Conservation (phyloP, 30 jellyfish, hydroid and myxozoan species). For the Phacellophora camtschatica region DNA sequence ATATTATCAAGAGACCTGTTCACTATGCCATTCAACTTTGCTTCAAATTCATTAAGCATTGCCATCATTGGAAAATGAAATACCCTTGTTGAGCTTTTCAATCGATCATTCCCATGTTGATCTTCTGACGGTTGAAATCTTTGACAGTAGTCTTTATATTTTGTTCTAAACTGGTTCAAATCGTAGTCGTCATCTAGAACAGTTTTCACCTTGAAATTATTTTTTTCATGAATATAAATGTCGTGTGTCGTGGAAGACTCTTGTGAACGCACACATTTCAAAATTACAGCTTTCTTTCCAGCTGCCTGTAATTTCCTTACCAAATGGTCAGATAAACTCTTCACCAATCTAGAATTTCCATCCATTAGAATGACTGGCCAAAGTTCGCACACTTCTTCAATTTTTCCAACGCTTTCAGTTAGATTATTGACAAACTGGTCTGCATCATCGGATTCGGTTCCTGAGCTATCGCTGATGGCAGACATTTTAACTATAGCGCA, state of each 20-base stretch:
- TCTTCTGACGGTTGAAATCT: background rate
- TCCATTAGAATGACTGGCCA: conserved; percentile 43
- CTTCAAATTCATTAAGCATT: conserved; percentile 36
- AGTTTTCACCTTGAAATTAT: conserved; percentile 6
- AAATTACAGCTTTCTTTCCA: conserved; percentile 17
- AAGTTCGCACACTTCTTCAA: conserved; percentile 10
- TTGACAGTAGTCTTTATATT: background rate
- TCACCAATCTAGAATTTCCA: conserved; percentile 41
- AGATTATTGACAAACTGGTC: conserved; percentile 13
- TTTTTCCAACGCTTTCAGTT: background rate
- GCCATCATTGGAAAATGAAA: conserved; percentile 68
- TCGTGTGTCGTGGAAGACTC: background rate
- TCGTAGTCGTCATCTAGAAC: conserved; percentile 13
- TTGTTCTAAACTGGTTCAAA: background rate
- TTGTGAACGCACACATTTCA: conserved; percentile 11
- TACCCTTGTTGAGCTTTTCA: background rate
- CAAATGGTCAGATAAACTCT: conserved; percentile 16
- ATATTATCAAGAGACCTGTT: conserved; percentile 3
- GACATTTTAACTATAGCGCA: conserved; percentile 42
- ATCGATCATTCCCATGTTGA: background rate
- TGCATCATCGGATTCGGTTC: conserved; percentile 14
- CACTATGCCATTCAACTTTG: conserved; percentile 14
- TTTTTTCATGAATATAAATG: background rate
- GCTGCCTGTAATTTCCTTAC: conserved; percentile 26
- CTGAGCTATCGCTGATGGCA: background rate